Conservation (phyloP, 1,140 invertebrate genomes). For the Drosophila yakuba region DNA sequence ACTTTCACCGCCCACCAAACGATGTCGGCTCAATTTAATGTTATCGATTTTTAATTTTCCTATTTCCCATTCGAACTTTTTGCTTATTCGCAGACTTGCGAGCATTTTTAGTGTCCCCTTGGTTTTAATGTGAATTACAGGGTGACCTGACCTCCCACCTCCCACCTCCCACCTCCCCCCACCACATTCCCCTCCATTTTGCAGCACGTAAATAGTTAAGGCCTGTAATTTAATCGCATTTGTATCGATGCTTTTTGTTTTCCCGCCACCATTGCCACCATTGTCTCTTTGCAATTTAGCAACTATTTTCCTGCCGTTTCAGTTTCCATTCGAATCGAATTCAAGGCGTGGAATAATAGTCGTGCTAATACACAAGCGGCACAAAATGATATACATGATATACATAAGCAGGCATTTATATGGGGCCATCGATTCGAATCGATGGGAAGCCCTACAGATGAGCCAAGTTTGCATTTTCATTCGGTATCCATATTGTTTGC, state of each 20-base stretch:
- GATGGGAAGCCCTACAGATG: constrained; percentile 58
- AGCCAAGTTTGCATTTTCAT: constrained; percentile 62
- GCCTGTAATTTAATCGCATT: constrained; percentile 81
- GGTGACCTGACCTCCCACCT: background rate
- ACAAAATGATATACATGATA: constrained; percentile 62
- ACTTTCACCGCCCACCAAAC: constrained; percentile 22
- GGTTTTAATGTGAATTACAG: constrained; percentile 69
- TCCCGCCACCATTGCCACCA: constrained; percentile 5
- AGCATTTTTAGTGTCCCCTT: constrained; percentile 55
- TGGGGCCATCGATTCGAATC: constrained; percentile 22
- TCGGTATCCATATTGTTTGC: constrained; percentile 74
- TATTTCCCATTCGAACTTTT: constrained; percentile 66
- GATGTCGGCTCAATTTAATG: constrained; percentile 63
- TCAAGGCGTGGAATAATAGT: constrained; percentile 79
- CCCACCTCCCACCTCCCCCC: background rate
- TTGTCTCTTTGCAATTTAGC: constrained; percentile 53
- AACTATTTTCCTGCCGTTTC: constrained; percentile 55
- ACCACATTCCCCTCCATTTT: background rate
- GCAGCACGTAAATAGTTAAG: constrained; percentile 49
- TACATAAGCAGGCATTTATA: constrained; percentile 61
- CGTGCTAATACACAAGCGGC: constrained; percentile 42
- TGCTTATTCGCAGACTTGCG: constrained; percentile 59
- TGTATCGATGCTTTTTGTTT: constrained; percentile 65
- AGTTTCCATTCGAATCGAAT: constrained; percentile 61
- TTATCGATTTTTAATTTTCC: constrained; percentile 81